These are phyloP conservation scores for Onychomys arenicola DNA, from an alignment of 2,797 vertebrate genomes.

Conservation along the genomic window DNA sequence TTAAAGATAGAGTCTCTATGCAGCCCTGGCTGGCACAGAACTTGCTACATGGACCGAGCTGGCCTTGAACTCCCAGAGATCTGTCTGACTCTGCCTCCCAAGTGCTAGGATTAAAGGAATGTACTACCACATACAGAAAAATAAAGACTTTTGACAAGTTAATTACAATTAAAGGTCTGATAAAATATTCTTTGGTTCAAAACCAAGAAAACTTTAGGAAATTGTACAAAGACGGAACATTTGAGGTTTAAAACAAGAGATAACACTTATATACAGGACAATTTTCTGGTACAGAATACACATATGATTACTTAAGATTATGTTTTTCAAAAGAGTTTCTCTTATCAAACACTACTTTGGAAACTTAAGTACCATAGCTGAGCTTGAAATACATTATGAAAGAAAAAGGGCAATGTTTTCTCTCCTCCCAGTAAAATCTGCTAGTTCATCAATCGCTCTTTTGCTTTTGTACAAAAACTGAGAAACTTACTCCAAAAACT, in stretches of 20 bases:
- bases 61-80: neutral
- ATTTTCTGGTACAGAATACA: slow-evolving; percentile 61
- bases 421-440: slow-evolving; percentile 61
- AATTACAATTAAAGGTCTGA: neutral
- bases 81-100: neutral
- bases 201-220: slow-evolving; percentile 19
- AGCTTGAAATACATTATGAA: slow-evolving; percentile 57
- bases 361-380: slow-evolving; percentile 64
- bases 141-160: neutral
- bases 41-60: neutral
- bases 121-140: neutral
- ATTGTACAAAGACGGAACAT: slow-evolving; percentile 12
- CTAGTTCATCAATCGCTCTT: slow-evolving; percentile 60
- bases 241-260: slow-evolving; percentile 59
- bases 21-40: neutral
- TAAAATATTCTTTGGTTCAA: slow-evolving; percentile 27
- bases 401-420: slow-evolving; percentile 61
- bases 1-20: neutral
- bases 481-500: slow-evolving; percentile 67
- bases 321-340: slow-evolving; percentile 62
- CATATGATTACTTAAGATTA: slow-evolving; percentile 47
- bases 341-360: slow-evolving; percentile 59
- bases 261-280: slow-evolving; percentile 37
- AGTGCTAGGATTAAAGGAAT: neutral
- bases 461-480: slow-evolving; percentile 68